Base-by-base conservation (phyloP, 1,140 invertebrate genomes). In the Physella acuta region DNA sequence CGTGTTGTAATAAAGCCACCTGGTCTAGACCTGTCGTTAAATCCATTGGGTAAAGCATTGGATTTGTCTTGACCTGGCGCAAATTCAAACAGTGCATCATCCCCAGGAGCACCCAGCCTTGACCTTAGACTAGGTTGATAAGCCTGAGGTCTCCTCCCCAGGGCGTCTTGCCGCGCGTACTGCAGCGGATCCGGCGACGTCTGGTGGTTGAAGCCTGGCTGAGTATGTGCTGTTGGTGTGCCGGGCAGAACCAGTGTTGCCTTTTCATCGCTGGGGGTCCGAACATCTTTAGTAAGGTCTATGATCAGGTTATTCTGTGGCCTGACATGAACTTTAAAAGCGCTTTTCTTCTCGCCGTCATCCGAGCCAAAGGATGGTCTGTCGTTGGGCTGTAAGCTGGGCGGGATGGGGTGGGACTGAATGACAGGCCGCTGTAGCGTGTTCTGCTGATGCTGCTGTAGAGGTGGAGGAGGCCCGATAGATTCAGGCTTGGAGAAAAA, bases 401-500 rank as follows among this genome's bases (percentile, higher is more conserved):
- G 3, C n/a, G 26, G 14, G 30, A 44, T 31, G 44, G 70, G 24
- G 39, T 33, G 37, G 24, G 26, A 28, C 28, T 30, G 24, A 1
- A 53, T 31, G 17, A 55, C 62, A 1, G 53, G 58, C 17, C 55
- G 64, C 37, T 60, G 56, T 44, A 61, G 53, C 14, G 28, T 16
- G 20, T 64, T 61, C 33, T 64, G 68, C 26, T 61, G 59, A 20
- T 64, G 68, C 28, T 56, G 52, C 26, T 65, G 63, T 26, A 34
- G 31, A 33, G 33, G 60, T 53, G 49, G 20, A 26, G 51, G 16
- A 36, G 33, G n/a, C n/a, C 24, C 37, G 26, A 16, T 37, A 30
- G 66, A 28, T n/a, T n/a, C n/a, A 5, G 28, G 28, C 20, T 1
- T 20, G 28, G 20, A 26, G 24, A 14, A 14, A 16, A 31, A 24